These are phyloP conservation scores for Argyresthia goedartella DNA, from an alignment of 2,888 invertebrate genomes.

Conservation along the genomic window DNA sequence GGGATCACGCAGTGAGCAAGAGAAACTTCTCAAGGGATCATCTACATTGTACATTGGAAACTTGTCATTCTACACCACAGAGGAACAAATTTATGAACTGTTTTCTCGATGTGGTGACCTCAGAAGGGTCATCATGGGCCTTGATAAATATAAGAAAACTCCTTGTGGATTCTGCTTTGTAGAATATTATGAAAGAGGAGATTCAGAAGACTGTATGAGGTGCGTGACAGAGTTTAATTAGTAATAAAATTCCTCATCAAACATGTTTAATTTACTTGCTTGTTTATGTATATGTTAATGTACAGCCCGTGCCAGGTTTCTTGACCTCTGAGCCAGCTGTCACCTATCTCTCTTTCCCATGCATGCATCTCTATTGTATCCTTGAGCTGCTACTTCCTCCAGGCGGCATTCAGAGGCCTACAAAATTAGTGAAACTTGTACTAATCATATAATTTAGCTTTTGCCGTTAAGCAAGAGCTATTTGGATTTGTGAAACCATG, in stretches of 20 bases:
- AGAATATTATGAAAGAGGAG: slow-evolving; percentile 85
- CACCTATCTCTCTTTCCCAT: too few species aligned
- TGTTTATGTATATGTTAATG: too few species aligned
- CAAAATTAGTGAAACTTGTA: too few species aligned
- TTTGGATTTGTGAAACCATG: too few species aligned
- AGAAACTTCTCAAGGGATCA: slow-evolving; percentile 78
- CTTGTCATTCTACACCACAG: slow-evolving; percentile 97
- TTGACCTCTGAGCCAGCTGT: too few species aligned
- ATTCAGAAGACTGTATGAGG: slow-evolving; percentile 87
- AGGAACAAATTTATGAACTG: slow-evolving; percentile 97
- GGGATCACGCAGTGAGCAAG: slow-evolving; percentile 93
- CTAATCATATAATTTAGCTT: too few species aligned
- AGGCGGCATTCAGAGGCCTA: too few species aligned
- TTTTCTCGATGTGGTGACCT: slow-evolving; percentile 97
- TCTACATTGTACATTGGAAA: slow-evolving; percentile 97
- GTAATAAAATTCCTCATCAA: neutral
- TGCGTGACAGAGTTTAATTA: slow-evolving; percentile 19
- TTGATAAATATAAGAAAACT: slow-evolving; percentile 97
- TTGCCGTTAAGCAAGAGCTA: too few species aligned
- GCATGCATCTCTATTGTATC: too few species aligned
- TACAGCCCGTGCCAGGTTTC: too few species aligned
- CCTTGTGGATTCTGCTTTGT: slow-evolving; percentile 99
- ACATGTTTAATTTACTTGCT: too few species aligned
- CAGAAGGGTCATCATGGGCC: slow-evolving; percentile 94
- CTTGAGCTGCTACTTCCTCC: too few species aligned